These are phyloP conservation scores for Cryptoblepharus egeriae DNA, from an alignment of 2,797 vertebrate species.

Conservation along the genomic window DNA sequence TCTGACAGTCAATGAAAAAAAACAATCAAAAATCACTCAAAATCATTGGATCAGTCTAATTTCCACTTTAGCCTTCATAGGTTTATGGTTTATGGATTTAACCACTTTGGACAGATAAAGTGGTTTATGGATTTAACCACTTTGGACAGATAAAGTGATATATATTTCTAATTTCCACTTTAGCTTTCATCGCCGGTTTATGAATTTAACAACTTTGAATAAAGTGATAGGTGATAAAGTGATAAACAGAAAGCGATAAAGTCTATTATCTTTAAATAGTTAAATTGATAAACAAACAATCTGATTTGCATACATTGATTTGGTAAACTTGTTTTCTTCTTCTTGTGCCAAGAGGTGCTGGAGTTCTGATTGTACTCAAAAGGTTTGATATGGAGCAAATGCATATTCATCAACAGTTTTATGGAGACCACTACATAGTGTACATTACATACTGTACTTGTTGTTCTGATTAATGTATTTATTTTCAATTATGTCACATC, in stretches of 20 bases:
- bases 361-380: conserved; percentile 26
- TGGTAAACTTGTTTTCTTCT: conserved; percentile 30
- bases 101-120: too few relatives aligned
- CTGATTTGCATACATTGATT: neutral
- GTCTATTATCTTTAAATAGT: too few relatives aligned
- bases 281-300: too few relatives aligned
- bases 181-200: conserved; percentile 37
- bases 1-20: conserved; percentile 49
- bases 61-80: conserved; percentile 57
- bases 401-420: conserved; percentile 23
- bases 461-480: neutral
- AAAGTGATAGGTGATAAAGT: too few relatives aligned
- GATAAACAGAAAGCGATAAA: too few relatives aligned
- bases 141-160: too few relatives aligned
- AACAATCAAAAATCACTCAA: conserved; percentile 48
- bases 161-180: conserved; percentile 67
- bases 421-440: neutral
- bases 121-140: too few relatives aligned
- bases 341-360: conserved; percentile 25
- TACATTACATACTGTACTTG: too few relatives aligned
- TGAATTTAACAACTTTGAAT: too few relatives aligned
- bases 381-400: conserved; percentile 1
- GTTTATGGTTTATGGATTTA: neutral
- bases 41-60: too few relatives aligned
- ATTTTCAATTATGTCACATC: too few relatives aligned